Evolutionary conservation across 2,113 vertebrate species (phyloP).

Genomic region (Forbesichthys papilliferus): DNA sequence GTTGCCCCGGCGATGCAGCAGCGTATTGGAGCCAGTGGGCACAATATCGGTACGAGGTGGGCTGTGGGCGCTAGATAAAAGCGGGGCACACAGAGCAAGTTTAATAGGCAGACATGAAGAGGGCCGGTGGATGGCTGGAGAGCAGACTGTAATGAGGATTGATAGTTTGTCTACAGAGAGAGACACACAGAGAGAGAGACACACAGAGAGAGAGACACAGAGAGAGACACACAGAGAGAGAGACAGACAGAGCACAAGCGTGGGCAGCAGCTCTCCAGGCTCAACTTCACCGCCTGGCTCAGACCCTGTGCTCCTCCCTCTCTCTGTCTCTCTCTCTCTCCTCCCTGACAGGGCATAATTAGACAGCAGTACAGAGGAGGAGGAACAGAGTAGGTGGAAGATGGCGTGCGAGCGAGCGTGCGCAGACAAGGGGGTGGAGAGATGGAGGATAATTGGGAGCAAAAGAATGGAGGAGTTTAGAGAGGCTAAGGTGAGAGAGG

Average conservation of each 20-base stretch:
- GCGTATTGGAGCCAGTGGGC: background rate
- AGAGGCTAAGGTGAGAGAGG: background rate
- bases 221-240: background rate
- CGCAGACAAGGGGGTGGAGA: conserved; percentile 41
- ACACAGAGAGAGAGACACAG: background rate
- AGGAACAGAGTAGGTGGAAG: conserved; percentile 56
- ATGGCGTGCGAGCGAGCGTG: conserved; percentile 45
- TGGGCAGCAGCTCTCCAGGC: conserved; percentile 40
- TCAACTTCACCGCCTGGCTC: conserved; percentile 50
- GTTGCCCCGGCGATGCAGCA: too few relatives aligned
- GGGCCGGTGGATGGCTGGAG: conserved; percentile 30
- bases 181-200: background rate
- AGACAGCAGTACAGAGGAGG: conserved; percentile 55
- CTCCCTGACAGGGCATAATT: conserved; percentile 67
- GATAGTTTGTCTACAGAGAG: conserved; percentile 53
- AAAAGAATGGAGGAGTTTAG: conserved; percentile 18
- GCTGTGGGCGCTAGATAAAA: conserved; percentile 17
- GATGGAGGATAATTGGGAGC: conserved; percentile 46
- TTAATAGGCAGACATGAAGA: conserved; percentile 42
- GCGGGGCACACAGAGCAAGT: conserved; percentile 5
- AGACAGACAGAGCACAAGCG: background rate
- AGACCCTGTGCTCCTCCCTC: conserved; percentile 36
- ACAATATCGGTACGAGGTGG: background rate
- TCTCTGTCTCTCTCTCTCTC: background rate
- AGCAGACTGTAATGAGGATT: conserved; percentile 63